Conservation (phyloP, 1,140 invertebrate species). For the Drosophila takahashii region DNA sequence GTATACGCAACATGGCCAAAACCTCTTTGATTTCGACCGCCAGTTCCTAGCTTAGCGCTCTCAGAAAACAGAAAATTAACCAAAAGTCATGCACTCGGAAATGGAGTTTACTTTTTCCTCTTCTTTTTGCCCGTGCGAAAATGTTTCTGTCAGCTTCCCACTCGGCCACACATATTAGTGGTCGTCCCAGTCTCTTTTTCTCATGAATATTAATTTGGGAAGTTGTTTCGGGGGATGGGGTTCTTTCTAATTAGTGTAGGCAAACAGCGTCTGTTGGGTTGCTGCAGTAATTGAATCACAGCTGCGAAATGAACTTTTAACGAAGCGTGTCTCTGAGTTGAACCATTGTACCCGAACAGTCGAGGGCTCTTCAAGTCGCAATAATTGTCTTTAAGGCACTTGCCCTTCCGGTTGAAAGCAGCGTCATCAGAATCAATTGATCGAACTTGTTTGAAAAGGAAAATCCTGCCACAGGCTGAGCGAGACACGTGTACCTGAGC, state of each 20-base stretch:
- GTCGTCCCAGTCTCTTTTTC: conserved; percentile 43
- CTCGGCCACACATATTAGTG: conserved; percentile 24
- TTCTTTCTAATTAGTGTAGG: conserved; percentile 57
- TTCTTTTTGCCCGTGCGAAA: conserved; percentile 64
- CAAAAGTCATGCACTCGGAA: conserved; percentile 76
- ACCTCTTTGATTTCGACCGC: conserved; percentile 75
- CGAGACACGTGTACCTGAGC: conserved; percentile 11
- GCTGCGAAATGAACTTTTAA: conserved; percentile 25
- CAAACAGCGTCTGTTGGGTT: conserved; percentile 25
- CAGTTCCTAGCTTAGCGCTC: conserved; percentile 14
- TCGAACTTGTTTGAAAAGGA: conserved; percentile 4
- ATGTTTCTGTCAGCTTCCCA: conserved; percentile 65
- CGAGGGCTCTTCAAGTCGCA: background rate
- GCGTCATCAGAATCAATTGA: background rate
- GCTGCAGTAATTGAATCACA: conserved; percentile 49
- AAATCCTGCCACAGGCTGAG: background rate
- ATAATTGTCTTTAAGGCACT: background rate
- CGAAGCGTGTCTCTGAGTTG: conserved; percentile 6
- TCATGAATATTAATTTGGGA: conserved; percentile 63
- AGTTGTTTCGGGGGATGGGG: conserved; percentile 12
- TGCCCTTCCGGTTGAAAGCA: background rate
- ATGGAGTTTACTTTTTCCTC: conserved; percentile 50
- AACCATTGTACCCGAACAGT: background rate
- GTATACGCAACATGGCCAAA: conserved; percentile 72
- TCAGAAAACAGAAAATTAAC: conserved; percentile 60